Evolutionary conservation across 2,888 invertebrate genomes (phyloP).

Genomic region (Cordilura impudica): DNA sequence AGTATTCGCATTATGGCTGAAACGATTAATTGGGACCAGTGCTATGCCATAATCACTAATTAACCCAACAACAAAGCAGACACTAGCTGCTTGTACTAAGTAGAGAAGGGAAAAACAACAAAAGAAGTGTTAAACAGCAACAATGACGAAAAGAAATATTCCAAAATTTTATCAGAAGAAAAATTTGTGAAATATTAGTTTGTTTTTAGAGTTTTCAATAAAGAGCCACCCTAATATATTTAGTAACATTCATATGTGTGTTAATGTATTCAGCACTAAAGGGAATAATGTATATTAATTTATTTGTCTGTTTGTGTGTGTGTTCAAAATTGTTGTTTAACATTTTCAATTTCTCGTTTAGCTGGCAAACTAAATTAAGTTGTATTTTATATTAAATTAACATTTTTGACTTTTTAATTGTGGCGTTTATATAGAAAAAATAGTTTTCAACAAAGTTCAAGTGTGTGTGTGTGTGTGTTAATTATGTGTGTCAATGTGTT

Average conservation of each 20-base stretch:
- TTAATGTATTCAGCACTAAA: not conserved
- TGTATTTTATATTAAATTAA: conserved; percentile 27
- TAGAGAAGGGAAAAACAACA: too few relatives aligned
- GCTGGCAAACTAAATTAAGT: not conserved
- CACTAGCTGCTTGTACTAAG: too few relatives aligned
- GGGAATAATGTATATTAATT: conserved; percentile 1
- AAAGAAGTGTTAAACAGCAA: too few relatives aligned
- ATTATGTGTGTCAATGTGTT: not conserved
- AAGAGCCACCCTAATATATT: too few relatives aligned
- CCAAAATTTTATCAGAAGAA: too few relatives aligned
- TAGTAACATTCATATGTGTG: not conserved
- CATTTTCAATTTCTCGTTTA: not conserved
- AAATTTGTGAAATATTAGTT: too few relatives aligned
- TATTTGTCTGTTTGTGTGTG: not conserved
- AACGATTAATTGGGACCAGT: too few relatives aligned
- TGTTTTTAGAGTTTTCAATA: too few relatives aligned
- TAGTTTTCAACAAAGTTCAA: not conserved
- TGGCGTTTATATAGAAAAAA: not conserved
- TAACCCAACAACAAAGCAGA: too few relatives aligned
- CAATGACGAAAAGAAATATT: too few relatives aligned
- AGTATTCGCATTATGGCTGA: too few relatives aligned
- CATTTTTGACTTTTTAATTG: conserved; percentile 22
- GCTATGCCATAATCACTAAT: too few relatives aligned
- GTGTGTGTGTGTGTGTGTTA: not conserved
- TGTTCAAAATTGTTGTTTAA: not conserved